Base-by-base conservation (phyloP, 2,113 vertebrate species). In the Delphinapterus leucas region DNA sequence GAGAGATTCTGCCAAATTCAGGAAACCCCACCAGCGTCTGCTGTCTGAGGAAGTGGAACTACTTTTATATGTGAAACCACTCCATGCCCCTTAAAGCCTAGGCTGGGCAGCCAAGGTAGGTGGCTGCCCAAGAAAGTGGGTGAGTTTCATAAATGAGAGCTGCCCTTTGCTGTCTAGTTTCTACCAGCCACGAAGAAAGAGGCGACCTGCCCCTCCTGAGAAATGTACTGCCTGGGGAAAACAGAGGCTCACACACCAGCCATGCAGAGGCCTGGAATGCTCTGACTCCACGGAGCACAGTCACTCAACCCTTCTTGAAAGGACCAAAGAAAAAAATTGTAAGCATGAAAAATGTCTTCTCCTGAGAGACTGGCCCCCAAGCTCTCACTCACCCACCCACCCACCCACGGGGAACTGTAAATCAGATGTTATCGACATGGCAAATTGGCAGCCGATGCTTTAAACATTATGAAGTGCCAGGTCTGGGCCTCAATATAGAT, bases 361-460 rank as follows among this genome's bases (percentile, higher is more conserved):
- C 97, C 89, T 86, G 47, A 96, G 98, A 98, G 97, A 96, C 73
- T 95, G 89, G 84, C 92, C 97, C 55, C 96, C 97, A 97, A 97
- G 98, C 98, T 98, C 98, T 95, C 97, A 98, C 97, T 96, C 97
- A 96, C 97, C 98, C 98, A 98, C 98, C 92, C 98, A 36, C 53
- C 93, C 79, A 89, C 98, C 97, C 97, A 98, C 81, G 68, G 94
- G 92, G 98, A 98, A 82, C 86, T 96, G 95, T 98, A 98, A 98
- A 98, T 98, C 98, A 98, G 98, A 97, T 25, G 47, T 96, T 98
- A 98, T 97, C 91, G 67, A 36, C 97, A 96, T 93, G 95, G 98
- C 82, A 98, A 98, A 98, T 84, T 97, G 97, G 98, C 97, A 98
- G 96, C 90, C 96, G 82, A 94, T 74, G 76, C 36, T 96, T 55